phyloP scores from a whole-genome alignment of 2,888 invertebrate genomes.

The Anodontia alba region DNA sequence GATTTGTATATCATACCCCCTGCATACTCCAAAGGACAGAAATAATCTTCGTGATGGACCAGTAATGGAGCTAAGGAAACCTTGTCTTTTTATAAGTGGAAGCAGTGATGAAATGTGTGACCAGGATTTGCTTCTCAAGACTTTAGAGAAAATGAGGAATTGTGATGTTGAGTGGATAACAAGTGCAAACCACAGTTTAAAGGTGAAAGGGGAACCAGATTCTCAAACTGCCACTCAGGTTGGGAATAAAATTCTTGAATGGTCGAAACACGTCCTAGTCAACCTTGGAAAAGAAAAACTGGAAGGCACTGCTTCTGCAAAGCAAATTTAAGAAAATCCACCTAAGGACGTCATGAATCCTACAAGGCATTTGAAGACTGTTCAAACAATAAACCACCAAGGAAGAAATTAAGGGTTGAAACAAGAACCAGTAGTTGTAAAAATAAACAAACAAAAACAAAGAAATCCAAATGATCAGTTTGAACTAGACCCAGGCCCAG shows the following conservation, averaged over 20 bases:
- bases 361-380: no score
- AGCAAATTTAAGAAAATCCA: no score
- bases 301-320: no score
- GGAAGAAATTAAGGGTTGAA: no score
- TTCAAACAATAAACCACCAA: no score
- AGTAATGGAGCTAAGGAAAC: slow-evolving; percentile 39
- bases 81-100: slow-evolving; percentile 58
- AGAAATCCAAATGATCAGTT: no score
- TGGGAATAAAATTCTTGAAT: slow-evolving; percentile 4
- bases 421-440: no score
- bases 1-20: slow-evolving; percentile 65
- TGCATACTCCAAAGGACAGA: slow-evolving; percentile 52
- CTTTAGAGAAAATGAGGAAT: slow-evolving; percentile 21
- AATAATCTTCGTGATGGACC: slow-evolving; percentile 51
- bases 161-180: slow-evolving; percentile 49
- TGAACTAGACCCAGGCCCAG: no score
- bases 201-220: slow-evolving; percentile 30
- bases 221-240: slow-evolving; percentile 9
- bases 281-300: no score
- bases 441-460: no score
- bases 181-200: slow-evolving; percentile 51
- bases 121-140: slow-evolving; percentile 28
- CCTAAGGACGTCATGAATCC: no score
- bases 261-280: no score
- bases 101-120: slow-evolving; percentile 59